These are phyloP conservation scores for Neomorphus geoffroyi DNA, from an alignment of 2,797 vertebrate species.

Conservation along the genomic window DNA sequence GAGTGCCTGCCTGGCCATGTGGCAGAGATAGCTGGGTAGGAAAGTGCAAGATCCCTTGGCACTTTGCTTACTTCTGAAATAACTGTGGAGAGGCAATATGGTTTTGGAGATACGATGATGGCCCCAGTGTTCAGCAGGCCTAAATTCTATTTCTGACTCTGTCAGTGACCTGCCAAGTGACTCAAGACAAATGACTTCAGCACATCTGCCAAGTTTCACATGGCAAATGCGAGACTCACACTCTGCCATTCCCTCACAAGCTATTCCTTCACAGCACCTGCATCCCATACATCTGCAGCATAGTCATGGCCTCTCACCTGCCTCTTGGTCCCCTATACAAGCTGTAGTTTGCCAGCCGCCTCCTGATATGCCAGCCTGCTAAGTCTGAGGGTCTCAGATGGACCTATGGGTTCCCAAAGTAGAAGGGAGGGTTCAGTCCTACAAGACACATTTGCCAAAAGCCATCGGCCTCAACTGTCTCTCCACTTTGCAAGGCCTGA, in stretches of 20 bases:
- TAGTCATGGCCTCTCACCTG: background rate
- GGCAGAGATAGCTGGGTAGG: background rate
- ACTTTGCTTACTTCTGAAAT: background rate
- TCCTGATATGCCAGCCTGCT: background rate
- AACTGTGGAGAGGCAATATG: background rate
- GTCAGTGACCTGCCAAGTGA: background rate
- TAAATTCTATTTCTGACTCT: slow-evolving; percentile 7
- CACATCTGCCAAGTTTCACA: background rate
- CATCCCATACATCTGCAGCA: background rate
- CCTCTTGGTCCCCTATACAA: background rate
- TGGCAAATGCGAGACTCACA: fast-evolving
- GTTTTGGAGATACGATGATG: background rate
- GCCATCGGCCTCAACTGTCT: background rate
- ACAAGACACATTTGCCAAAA: background rate
- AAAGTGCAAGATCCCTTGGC: background rate
- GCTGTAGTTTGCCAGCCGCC: background rate
- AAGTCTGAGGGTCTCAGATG: background rate
- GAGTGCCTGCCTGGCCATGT: background rate
- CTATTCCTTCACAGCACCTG: background rate
- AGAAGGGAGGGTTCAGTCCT: background rate
- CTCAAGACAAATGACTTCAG: background rate
- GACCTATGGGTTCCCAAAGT: background rate
- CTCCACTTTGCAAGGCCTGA: background rate
- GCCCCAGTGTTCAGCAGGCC: background rate
- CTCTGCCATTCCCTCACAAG: background rate